Base-by-base conservation (phyloP, 2,113 vertebrate genomes). In the Rhizomys pruinosus region DNA sequence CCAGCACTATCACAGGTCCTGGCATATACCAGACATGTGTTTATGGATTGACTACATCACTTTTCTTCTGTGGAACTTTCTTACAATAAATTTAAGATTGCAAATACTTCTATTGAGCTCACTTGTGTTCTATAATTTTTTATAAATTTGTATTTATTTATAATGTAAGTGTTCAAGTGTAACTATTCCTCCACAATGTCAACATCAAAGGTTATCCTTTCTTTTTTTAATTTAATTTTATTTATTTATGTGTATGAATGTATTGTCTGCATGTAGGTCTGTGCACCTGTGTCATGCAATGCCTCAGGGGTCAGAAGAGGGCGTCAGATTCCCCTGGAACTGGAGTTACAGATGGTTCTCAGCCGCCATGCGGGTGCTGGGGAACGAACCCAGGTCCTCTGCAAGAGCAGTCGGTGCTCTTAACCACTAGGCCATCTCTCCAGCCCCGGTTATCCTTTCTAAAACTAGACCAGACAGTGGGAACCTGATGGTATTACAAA, bases 401-500 rank as follows among this genome's bases (percentile, higher is more conserved):
- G n/a, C n/a, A n/a, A n/a, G n/a, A n/a, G n/a, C n/a, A n/a, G n/a
- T n/a, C n/a, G n/a, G n/a, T n/a, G n/a, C n/a, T n/a, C n/a, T n/a
- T n/a, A n/a, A n/a, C n/a, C n/a, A n/a, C n/a, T n/a, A n/a, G n/a
- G n/a, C n/a, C n/a, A n/a, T n/a, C n/a, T n/a, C n/a, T n/a, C n/a
- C n/a, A n/a, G n/a, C n/a, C n/a, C n/a, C n/a, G n/a, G n/a, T n/a
- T n/a, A 44, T 44, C 66, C 90, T 34, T 72, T 85, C 39, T 91
- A 94, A 95, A 96, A 85, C 74, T 47, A n/a, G n/a, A n/a, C n/a
- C 85, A 87, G 39, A 32, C 15, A 92, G 81, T 64, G 17, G 59
- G 32, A 7, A 16, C 3, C 68, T 85, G 63, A 81, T n/a, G 27
- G 7, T 66, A 91, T 32, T 66, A 66, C 59, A 87, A 88, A 93